phyloP scores from a whole-genome alignment of 2,888 invertebrate genomes.

The Trichogramma evanescens region DNA sequence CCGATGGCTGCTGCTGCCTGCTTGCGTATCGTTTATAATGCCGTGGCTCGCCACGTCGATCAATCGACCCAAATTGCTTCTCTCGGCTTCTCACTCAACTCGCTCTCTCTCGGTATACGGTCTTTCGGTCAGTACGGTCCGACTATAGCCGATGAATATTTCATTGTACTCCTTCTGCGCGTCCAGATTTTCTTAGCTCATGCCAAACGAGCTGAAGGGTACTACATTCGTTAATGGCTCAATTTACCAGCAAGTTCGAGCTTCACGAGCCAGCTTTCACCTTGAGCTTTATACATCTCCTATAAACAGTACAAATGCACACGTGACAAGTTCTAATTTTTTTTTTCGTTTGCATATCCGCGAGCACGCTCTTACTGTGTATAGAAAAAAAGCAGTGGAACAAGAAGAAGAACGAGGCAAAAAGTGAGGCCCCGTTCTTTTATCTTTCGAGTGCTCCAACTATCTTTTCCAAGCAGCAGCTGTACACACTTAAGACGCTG shows the following conservation, averaged over 20 bases:
- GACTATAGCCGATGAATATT: too few relatives aligned
- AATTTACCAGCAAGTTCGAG: neutral
- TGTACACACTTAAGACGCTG: constrained; percentile 35
- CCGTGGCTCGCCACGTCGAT: constrained; percentile 28
- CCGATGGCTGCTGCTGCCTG: constrained; percentile 22
- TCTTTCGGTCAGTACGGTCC: too few relatives aligned
- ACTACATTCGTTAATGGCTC: neutral
- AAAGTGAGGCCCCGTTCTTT: constrained; percentile 37
- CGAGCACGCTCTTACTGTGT: too few relatives aligned
- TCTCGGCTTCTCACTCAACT: neutral
- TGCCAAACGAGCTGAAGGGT: too few relatives aligned
- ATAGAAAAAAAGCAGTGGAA: too few relatives aligned
- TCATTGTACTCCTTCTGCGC: too few relatives aligned
- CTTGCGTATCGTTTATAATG: too few relatives aligned
- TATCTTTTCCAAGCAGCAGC: constrained; percentile 40
- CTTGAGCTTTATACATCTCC: constrained; percentile 19
- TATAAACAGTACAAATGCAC: too few relatives aligned
- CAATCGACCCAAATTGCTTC: constrained; percentile 41
- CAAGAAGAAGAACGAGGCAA: constrained; percentile 16
- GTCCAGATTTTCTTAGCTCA: too few relatives aligned
- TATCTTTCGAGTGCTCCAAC: constrained; percentile 41
- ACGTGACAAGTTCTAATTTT: constrained; percentile 35
- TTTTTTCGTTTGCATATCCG: constrained; percentile 37
- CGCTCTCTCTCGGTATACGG: too few relatives aligned
- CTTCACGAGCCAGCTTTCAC: neutral